phyloP scores from a whole-genome alignment of 2,113 vertebrate species.

The Catagonus wagneri region DNA sequence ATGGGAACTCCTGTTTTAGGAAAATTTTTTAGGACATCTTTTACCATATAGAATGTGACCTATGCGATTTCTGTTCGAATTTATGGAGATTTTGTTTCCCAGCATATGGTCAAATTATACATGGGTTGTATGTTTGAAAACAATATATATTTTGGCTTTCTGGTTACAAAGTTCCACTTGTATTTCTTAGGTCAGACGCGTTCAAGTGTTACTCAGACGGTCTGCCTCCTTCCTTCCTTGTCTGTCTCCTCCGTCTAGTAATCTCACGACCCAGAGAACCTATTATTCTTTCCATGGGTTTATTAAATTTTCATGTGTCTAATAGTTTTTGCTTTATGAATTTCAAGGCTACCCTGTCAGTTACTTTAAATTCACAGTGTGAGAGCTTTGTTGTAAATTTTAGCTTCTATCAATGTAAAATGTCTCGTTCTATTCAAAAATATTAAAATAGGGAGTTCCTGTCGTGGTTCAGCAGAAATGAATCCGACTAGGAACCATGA shows the following conservation, averaged over 20 bases:
- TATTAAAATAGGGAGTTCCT: background rate
- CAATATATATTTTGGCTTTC: background rate
- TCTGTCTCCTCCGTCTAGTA: background rate
- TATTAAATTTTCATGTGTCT: background rate
- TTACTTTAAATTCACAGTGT: slow-evolving; percentile 11
- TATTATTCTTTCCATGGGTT: background rate
- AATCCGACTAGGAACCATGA: too few relatives aligned
- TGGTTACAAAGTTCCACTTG: slow-evolving; percentile 48
- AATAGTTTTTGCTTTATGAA: slow-evolving; percentile 1
- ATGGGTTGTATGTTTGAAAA: slow-evolving; percentile 20
- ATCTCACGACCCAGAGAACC: background rate
- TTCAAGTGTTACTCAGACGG: slow-evolving; percentile 8
- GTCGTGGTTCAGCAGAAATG: too few relatives aligned
- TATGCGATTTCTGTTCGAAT: slow-evolving; percentile 5
- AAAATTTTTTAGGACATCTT: too few relatives aligned
- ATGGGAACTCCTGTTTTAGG: too few relatives aligned
- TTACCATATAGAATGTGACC: background rate
- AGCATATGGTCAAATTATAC: slow-evolving; percentile 31
- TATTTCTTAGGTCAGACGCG: slow-evolving; percentile 5
- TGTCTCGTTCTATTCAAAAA: slow-evolving; percentile 26
- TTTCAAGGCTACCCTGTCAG: slow-evolving; percentile 14
- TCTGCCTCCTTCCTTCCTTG: background rate
- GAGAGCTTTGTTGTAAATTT: slow-evolving; percentile 16
- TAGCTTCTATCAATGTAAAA: slow-evolving; percentile 59
- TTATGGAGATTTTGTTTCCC: slow-evolving; percentile 42